phyloP scores from a whole-genome alignment of 1,140 invertebrate species.

The Epicauta chinensis region DNA sequence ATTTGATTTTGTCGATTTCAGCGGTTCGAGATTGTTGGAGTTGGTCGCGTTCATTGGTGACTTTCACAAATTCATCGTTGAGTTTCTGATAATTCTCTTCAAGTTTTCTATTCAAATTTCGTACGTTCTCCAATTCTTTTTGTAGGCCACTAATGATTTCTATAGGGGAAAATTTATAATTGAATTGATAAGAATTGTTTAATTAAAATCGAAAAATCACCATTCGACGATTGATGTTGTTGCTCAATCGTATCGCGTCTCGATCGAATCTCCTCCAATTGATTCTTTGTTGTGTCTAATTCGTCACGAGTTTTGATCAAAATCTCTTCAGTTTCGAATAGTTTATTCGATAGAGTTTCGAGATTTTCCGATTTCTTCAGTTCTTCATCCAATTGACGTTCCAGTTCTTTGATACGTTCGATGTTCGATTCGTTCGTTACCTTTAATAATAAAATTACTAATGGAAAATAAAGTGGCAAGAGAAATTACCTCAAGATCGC shows the following conservation, averaged over 20 bases:
- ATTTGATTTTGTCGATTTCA: constrained; percentile 43
- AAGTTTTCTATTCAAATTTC: neutral
- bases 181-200: no score
- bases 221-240: no score
- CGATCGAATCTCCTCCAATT: no score
- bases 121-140: constrained; percentile 18
- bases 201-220: no score
- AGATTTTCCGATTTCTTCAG: constrained; percentile 44
- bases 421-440: constrained; percentile 46
- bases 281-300: constrained; percentile 29
- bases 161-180: no score
- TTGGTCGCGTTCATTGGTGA: no score
- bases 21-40: constrained; percentile 25
- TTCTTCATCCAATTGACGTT: constrained; percentile 46
- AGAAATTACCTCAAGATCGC: constrained; percentile 68
- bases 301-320: constrained; percentile 44
- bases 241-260: no score
- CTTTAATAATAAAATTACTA: no score
- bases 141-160: constrained; percentile 22
- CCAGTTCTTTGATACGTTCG: constrained; percentile 49
- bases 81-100: no score
- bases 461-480: constrained; percentile 1
- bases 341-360: constrained; percentile 47
- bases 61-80: no score
- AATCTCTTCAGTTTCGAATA: constrained; percentile 52